Conservation (phyloP, 35 echinoderm and acorn worm species). For the Chiridota heheva region DNA sequence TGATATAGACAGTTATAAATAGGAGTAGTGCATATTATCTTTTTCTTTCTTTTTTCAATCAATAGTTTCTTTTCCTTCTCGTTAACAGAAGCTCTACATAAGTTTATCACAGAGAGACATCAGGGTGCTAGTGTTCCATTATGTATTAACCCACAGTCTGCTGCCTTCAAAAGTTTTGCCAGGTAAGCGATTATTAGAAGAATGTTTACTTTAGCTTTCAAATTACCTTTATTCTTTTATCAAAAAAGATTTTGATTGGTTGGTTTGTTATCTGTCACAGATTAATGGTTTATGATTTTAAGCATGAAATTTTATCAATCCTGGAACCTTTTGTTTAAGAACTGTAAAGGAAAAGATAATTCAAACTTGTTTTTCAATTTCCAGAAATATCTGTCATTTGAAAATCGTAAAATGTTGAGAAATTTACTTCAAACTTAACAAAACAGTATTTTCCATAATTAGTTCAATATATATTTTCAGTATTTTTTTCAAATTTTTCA, state of each 20-base stretch:
- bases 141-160: constrained; percentile 98
- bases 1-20: no score
- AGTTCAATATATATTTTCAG: background rate
- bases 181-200: constrained; percentile 55
- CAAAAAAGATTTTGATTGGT: constrained; percentile 8
- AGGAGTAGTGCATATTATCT: no score
- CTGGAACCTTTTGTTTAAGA: background rate
- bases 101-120: constrained; percentile 97
- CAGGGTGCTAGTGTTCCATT: constrained; percentile 95
- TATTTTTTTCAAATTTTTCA: constrained; percentile 3
- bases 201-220: background rate
- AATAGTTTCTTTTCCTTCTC: constrained; percentile 2
- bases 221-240: background rate
- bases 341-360: background rate
- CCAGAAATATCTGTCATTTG: no score
- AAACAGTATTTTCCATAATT: background rate
- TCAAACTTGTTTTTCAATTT: background rate
- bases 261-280: constrained; percentile 3
- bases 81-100: constrained; percentile 86
- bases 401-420: no score
- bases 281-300: constrained; percentile 4
- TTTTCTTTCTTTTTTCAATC: no score
- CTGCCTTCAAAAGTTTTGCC: constrained; percentile 99
- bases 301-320: constrained; percentile 2
- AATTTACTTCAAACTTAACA: no score